Base-by-base conservation (phyloP, 2,113 vertebrate genomes). In the Varanus komodoensis region DNA sequence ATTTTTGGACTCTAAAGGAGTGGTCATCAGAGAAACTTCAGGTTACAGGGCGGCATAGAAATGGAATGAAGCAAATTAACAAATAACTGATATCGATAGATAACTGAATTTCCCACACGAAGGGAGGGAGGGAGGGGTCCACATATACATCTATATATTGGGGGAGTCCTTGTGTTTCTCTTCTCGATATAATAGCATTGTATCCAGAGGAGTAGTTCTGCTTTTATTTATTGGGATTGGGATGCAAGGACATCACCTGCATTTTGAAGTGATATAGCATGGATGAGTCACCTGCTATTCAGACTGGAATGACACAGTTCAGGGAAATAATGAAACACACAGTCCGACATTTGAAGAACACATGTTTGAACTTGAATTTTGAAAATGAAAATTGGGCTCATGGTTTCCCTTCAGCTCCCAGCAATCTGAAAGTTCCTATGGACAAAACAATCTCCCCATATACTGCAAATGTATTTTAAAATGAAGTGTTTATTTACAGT, bases 401-500 rank as follows among this genome's bases (percentile, higher is more conserved):
- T 89, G 67, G 83, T 4, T 87, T 82, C 48, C 4, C 0, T 4
- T 8, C 6, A 78, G 0, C 0, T 81, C 0, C 67, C 3, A 93
- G 34, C 3, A 52, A 38, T 87, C 34, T 74, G n/a, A 84, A 92
- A 83, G 1, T 34, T 85, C 19, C 87, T 3, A 14, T 27, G 9
- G 17, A 90, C 1, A 90, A 92, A 92, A 90, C 17, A 91, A 48
- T 0, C 14, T 87, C 82, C 44, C 1, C 50, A 17, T 15, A 44
- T 34, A 71, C 1, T 29, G 6, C 75, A 95, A 86, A 32, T 91
- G 25, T 68, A 90, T 34, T 92, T 87, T 57, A 93, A 92, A 91
- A 21, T 68, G 14, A 92, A 91, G 48, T 82, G 67, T 91, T 11
- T 32, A n/a, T 84, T 94, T 96, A n/a, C 14, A 91, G 87, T 52